A percentile compares a stretch with the other conserved stretches of the same genome.
These are phyloP conservation scores for Netelia melanura DNA, from an alignment of 2,888 invertebrate species.

Conservation along the genomic window DNA sequence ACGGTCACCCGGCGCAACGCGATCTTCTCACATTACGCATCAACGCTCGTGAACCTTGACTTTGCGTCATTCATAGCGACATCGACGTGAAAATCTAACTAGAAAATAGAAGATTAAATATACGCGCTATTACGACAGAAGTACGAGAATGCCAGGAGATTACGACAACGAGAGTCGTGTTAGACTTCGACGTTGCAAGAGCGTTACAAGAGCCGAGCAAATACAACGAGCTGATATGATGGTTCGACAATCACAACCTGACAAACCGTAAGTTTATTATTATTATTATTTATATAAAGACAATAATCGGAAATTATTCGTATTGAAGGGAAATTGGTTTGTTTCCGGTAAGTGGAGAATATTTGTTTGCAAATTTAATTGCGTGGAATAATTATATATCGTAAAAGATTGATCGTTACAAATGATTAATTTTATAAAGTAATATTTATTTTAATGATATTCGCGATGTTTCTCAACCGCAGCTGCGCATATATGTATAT, in stretches of 20 bases:
- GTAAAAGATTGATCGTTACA: too few relatives aligned
- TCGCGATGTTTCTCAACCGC: neutral
- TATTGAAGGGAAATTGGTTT: too few relatives aligned
- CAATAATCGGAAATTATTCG: conserved; percentile 9
- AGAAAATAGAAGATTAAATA: neutral
- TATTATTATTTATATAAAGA: conserved; percentile 44
- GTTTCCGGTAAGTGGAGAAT: too few relatives aligned
- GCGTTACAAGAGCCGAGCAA: conserved; percentile 95
- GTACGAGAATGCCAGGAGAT: conserved; percentile 71
- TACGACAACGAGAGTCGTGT: conserved; percentile 84
- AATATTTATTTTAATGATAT: neutral
- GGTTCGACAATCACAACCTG: conserved; percentile 92
- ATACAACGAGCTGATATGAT: conserved; percentile 93
- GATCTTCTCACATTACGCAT: neutral
- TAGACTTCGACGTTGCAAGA: conserved; percentile 91
- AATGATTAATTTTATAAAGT: too few relatives aligned
- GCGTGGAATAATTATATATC: too few relatives aligned
- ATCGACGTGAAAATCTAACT: neutral
- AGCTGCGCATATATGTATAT: conserved; percentile 20
- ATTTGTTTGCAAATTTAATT: too few relatives aligned
- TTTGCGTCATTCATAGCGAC: neutral
- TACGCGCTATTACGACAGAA: neutral
- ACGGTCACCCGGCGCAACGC: conserved; percentile 13
- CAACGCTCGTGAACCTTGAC: neutral
- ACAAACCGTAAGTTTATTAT: conserved; percentile 92